These are phyloP conservation scores for Sceliomorpha sp. DNA, from an alignment of 2,888 invertebrate species.

Conservation along the genomic window DNA sequence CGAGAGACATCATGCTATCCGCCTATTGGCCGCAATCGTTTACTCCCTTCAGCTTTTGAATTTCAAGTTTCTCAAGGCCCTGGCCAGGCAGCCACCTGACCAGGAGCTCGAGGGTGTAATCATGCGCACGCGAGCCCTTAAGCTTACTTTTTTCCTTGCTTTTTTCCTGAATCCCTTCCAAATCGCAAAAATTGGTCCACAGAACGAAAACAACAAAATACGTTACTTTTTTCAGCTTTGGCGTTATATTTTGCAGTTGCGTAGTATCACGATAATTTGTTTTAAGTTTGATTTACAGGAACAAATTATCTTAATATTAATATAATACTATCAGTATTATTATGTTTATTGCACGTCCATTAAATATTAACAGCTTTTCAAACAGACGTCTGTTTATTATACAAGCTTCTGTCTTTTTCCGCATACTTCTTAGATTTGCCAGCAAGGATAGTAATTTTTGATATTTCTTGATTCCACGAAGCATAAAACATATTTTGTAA, in stretches of 20 bases:
- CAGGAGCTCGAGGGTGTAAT: slow-evolving; percentile 71
- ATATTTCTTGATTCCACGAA: too few relatives aligned
- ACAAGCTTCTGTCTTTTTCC: too few relatives aligned
- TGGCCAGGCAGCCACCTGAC: slow-evolving; percentile 70
- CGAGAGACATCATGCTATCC: slow-evolving; percentile 36
- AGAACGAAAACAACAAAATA: slow-evolving; percentile 17
- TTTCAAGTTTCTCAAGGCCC: slow-evolving; percentile 62
- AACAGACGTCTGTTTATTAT: too few relatives aligned
- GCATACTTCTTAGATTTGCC: too few relatives aligned
- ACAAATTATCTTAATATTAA: too few relatives aligned
- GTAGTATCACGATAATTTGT: background rate
- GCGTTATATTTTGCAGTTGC: slow-evolving; percentile 1
- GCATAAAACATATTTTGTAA: too few relatives aligned
- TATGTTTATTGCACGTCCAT: too few relatives aligned
- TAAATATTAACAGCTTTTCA: background rate
- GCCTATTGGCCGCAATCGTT: slow-evolving; percentile 36
- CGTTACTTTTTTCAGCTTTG: slow-evolving; percentile 16
- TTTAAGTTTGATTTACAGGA: slow-evolving; percentile 12
- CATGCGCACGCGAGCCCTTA: slow-evolving; percentile 72
- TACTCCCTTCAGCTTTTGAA: slow-evolving; percentile 63
- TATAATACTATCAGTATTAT: too few relatives aligned
- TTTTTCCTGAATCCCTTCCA: slow-evolving; percentile 19
- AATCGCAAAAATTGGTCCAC: slow-evolving; percentile 34
- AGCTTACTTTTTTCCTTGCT: slow-evolving; percentile 39
- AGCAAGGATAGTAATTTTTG: too few relatives aligned